Evolutionary conservation across 2,888 invertebrate species (phyloP), one percentile per base, ranked within the genome.

Genomic region (Acutogordius australiensis): DNA sequence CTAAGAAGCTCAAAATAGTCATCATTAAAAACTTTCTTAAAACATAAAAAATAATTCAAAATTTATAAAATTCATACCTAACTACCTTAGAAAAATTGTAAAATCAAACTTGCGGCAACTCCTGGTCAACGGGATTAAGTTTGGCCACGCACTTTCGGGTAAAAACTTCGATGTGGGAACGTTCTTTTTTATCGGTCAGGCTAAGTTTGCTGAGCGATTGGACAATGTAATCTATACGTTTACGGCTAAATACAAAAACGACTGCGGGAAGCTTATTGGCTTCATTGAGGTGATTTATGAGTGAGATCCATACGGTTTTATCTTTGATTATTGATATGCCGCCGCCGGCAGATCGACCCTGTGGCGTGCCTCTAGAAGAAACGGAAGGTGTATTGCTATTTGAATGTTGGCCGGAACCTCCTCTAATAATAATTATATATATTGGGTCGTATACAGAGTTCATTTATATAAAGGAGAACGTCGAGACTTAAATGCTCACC

Each of bases 181-280:
- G 88, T 70, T 97, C 90, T 61, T 77, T 77, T 0, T 79, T 78
- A 0, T 81, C 83, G 2, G 85, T 86, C 61, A 94, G 74, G 70
- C 87, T 83, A 1, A 81, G 65, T 44, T 74, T 73, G 1, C 65
- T 63, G 56, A 67, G 77, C 75, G 72, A 78, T 74, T 65, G 74
- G 67, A 80, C 78, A 23, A 57, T 28, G 18, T 27, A 8, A 28
- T 29, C 30, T 18, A 57, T 57, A 69, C 81, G 78, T 63, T 71
- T 81, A 64, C 86, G 75, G 0, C 91, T 91, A 64, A 97, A 77
- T 0, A 85, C 86, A 68, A 97, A 97, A 0, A 84, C 82, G 30
- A 58, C 61, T 18, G 44, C 45, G 30, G 60, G 30, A 44, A 61
- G 18, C 29, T 60, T 27, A 18, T 28, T 30, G 13, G 27, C 29